Base-by-base conservation (phyloP, 2,888 invertebrate species). In the Rotaria magnacalcarata region DNA sequence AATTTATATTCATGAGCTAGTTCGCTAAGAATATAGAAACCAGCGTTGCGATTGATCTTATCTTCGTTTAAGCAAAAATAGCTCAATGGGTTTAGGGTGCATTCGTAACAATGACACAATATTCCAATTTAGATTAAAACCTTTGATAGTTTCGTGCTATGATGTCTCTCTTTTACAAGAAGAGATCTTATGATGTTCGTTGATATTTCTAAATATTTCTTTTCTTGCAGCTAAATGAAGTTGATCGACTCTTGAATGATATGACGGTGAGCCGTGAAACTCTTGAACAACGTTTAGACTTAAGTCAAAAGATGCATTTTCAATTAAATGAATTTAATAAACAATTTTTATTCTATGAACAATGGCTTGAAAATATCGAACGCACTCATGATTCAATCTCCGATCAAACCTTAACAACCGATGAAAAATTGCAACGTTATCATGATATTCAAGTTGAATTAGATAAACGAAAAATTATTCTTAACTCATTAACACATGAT, bases 321-420 rank as follows among this genome's bases (percentile, higher is more conserved):
- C 80, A 80, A 80, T 47, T 80, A n/a, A 80, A 47, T 80, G 80
- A 80, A 80, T 80, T 80, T 47, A 47, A 80, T 47, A 80, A 80
- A 47, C 80, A 80, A 47, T 80, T 14, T 80, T 34, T 47, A 21
- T 80, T 80, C 19, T 80, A 80, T 43, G 47, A 80, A 47, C 80
- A 80, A 47, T 80, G 80, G 80, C n/a, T 80, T 43, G 80, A 80
- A 24, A 80, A 80, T 80, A 80, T 80, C 14, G 24, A 80, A 47
- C 80, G 43, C 34, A 43, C 43, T 16, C 4, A n/a, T n/a, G 43
- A 80, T 24, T n/a, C 24, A 43, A 41, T 80, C 16, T 34, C 67
- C 3, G 80, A 80, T 0, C 80, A 80, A 80, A 47, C 47, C 47
- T 80, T 80, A 47, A 80, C 80, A 24, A 47, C 21, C 19, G 34